Percentiles rank a stretch among this genome's conserved stretches.
Evolutionary conservation across 2,113 vertebrate genomes (phyloP).

Genomic region (Lepus timidus): DNA sequence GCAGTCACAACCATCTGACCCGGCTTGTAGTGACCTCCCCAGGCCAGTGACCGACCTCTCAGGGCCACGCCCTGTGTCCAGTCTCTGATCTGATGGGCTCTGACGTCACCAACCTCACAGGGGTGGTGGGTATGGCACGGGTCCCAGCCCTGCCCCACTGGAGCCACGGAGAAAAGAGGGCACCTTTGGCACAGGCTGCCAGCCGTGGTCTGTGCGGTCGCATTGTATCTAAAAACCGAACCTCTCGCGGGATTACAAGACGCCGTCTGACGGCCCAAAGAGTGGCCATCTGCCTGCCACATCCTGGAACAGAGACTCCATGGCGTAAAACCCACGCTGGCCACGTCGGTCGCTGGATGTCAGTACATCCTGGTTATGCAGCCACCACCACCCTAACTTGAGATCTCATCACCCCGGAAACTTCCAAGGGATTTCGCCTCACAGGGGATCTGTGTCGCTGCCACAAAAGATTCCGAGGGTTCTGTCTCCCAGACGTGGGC

Average conservation of each 20-base stretch:
- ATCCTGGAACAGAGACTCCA: background rate
- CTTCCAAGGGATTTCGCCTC: background rate
- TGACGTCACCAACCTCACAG: rapidly evolving
- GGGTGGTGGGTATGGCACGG: rapidly evolving
- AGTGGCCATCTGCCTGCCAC: background rate
- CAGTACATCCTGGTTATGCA: background rate
- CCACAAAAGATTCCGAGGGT: background rate
- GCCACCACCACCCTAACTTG: background rate
- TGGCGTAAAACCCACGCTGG: background rate
- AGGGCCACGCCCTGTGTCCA: rapidly evolving
- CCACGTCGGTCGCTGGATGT: background rate
- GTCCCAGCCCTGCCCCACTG: background rate
- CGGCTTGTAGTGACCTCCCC: rapidly evolving
- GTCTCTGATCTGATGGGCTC: background rate
- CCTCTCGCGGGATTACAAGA: too few relatives aligned
- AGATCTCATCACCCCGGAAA: background rate
- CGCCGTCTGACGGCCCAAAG: rapidly evolving
- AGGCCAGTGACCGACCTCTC: rapidly evolving
- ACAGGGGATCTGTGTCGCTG: background rate
- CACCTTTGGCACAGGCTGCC: rapidly evolving
- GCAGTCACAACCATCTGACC: rapidly evolving
- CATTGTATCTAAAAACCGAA: background rate
- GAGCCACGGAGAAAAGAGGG: background rate
- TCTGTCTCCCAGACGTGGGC: background rate
- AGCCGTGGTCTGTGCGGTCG: rapidly evolving